Evolutionary conservation across 2,113 vertebrate genomes (phyloP).

Genomic region (Pollimyrus isidori): DNA sequence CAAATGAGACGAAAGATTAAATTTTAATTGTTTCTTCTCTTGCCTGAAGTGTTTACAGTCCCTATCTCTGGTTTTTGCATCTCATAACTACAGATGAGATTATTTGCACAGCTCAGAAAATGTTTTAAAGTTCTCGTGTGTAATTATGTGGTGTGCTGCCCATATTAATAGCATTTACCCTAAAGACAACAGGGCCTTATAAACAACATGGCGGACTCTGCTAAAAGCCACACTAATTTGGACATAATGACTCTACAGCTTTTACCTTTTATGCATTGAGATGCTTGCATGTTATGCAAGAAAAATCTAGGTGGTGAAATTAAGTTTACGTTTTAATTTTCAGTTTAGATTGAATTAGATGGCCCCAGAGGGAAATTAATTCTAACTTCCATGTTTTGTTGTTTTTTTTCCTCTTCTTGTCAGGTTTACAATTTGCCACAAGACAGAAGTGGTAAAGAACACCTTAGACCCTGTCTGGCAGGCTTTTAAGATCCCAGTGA

Average conservation of each 20-base stretch:
- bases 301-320: not conserved
- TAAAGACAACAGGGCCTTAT: not conserved
- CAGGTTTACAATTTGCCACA: slow-evolving; percentile 89
- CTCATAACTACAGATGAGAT: not conserved
- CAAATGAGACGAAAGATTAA: not conserved
- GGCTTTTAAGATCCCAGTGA: slow-evolving; percentile 81
- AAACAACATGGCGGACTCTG: not conserved
- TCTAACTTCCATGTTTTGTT: not conserved
- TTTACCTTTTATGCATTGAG: not conserved
- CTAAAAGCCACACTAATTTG: not conserved
- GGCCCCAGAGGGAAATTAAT: not conserved
- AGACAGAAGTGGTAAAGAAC: slow-evolving; percentile 86
- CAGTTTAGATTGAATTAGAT: not conserved
- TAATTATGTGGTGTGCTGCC: not conserved
- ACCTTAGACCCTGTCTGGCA: slow-evolving; percentile 88
- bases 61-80: not conserved
- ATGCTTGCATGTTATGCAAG: not conserved
- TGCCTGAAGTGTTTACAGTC: not conserved
- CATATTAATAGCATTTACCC: no score
- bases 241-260: not conserved
- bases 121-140: not conserved
- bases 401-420: slow-evolving; percentile 2
- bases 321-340: not conserved
- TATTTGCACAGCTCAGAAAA: not conserved
- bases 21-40: slow-evolving; percentile 2